Conservation (phyloP, 2,797 vertebrate species). For the Potorous gilbertii region DNA sequence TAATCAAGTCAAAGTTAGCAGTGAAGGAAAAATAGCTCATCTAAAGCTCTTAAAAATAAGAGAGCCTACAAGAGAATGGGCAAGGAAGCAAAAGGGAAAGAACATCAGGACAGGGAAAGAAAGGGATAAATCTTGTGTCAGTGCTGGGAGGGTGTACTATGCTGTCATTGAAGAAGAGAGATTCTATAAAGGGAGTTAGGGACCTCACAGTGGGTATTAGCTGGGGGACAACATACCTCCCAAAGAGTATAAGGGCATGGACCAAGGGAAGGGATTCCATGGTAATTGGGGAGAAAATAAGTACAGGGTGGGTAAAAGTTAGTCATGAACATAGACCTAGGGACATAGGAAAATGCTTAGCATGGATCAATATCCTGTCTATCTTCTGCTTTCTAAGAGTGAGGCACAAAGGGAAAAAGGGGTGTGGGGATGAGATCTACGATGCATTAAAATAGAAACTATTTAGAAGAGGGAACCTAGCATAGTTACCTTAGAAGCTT, state of each 20-base stretch:
- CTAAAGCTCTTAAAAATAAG: background rate
- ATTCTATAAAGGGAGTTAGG: background rate
- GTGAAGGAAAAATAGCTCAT: background rate
- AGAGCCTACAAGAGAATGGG: background rate
- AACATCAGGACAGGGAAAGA: background rate
- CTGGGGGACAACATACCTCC: background rate
- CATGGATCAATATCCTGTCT: background rate
- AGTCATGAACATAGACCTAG: background rate
- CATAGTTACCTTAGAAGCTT: background rate
- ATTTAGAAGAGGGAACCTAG: background rate
- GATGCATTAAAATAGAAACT: background rate
- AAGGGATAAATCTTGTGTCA: background rate
- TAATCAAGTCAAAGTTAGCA: background rate
- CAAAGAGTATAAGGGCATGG: background rate
- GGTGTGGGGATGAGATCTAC: background rate
- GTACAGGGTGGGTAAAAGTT: background rate
- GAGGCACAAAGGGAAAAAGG: background rate
- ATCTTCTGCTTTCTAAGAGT: background rate
- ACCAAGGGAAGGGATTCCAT: background rate
- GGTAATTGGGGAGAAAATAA: background rate
- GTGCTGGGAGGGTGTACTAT: background rate
- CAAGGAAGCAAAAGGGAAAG: background rate
- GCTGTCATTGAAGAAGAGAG: background rate
- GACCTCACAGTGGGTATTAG: background rate
- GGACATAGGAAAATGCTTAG: background rate